These are phyloP conservation scores for Podargus strigoides DNA, from an alignment of 2,797 vertebrate genomes.

Conservation along the genomic window DNA sequence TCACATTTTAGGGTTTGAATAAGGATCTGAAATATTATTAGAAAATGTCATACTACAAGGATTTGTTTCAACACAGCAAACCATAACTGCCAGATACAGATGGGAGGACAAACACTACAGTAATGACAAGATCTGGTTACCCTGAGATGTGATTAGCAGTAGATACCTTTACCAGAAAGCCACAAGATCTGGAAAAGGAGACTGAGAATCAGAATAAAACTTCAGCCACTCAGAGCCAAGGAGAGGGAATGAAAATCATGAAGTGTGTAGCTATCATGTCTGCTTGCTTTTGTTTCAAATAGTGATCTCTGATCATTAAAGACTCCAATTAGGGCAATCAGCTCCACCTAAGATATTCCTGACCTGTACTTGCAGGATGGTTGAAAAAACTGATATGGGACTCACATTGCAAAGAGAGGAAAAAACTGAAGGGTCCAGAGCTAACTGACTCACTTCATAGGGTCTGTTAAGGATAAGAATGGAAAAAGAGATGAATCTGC, in stretches of 20 bases:
- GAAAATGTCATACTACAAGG: background rate
- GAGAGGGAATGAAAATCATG: background rate
- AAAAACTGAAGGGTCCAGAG: background rate
- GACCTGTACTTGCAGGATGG: background rate
- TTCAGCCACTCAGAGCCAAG: background rate
- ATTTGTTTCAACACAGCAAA: background rate
- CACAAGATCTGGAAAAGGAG: background rate
- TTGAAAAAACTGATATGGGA: background rate
- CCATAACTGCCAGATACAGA: background rate
- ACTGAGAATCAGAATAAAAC: background rate
- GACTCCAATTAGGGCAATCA: background rate
- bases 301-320: background rate
- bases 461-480: background rate
- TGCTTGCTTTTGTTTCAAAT: background rate
- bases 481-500: slow-evolving; percentile 47
- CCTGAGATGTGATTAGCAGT: background rate
- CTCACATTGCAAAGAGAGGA: background rate
- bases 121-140: background rate
- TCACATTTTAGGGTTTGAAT: background rate
- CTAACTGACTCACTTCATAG: background rate
- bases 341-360: background rate
- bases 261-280: background rate
- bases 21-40: background rate
- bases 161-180: background rate
- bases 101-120: background rate